Evolutionary conservation across 2,113 vertebrate genomes (phyloP).

Genomic region (Catharus fuscescens): DNA sequence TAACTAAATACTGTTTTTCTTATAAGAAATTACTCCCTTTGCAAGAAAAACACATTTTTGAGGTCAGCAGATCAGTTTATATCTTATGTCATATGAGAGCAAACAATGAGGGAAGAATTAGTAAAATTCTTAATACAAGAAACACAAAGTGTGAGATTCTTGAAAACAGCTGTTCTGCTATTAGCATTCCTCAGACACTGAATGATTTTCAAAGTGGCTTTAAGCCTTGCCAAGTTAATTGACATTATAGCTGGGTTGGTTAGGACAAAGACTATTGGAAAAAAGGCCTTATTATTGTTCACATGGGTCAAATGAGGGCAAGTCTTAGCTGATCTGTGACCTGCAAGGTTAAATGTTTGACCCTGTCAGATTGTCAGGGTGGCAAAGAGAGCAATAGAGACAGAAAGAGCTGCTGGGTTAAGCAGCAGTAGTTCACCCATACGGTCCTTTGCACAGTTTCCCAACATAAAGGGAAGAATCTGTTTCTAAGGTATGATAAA

Average conservation of each 20-base stretch:
- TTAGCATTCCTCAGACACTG: conserved; percentile 47
- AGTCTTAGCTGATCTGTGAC: conserved; percentile 38
- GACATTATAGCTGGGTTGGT: conserved; percentile 21
- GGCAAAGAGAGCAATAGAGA: neutral
- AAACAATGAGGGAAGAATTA: conserved; percentile 57
- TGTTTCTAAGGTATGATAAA: neutral
- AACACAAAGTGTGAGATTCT: conserved; percentile 50
- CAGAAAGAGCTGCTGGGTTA: neutral
- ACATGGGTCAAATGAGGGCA: conserved; percentile 39
- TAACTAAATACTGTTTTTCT: conserved; percentile 18
- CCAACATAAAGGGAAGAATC: neutral
- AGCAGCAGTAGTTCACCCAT: neutral
- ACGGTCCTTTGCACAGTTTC: neutral
- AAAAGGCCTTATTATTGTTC: conserved; percentile 8
- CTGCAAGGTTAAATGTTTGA: conserved; percentile 62
- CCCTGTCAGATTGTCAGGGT: neutral
- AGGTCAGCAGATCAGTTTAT: conserved; percentile 52
- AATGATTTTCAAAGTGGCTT: conserved; percentile 46
- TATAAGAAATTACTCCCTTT: conserved; percentile 25
- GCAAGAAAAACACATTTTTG: conserved; percentile 50
- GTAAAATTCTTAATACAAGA: conserved; percentile 47
- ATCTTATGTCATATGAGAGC: conserved; percentile 38
- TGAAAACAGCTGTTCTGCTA: conserved; percentile 53
- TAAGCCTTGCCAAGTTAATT: conserved; percentile 51
- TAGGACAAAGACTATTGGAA: conserved; percentile 46